Evolutionary conservation across 2,888 invertebrate species (phyloP).

Genomic region (Ophioninae sp.): DNA sequence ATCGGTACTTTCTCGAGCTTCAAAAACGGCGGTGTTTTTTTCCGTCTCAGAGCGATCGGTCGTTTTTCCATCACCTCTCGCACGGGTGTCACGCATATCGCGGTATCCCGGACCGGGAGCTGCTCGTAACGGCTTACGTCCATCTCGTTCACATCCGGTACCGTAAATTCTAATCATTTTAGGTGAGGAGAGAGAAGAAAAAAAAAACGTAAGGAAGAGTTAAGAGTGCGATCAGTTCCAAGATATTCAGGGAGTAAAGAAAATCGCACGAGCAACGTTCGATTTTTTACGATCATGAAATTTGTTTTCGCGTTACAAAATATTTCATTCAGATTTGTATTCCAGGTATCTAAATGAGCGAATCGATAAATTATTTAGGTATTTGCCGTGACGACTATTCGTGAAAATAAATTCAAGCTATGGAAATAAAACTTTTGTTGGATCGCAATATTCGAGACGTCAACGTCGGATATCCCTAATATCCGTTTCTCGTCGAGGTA

Average conservation of each 20-base stretch:
- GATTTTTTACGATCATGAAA: too few relatives aligned
- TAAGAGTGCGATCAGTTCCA: constrained; percentile 18
- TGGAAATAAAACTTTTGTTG: too few relatives aligned
- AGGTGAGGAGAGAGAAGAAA: not conserved
- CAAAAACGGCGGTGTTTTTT: constrained; percentile 67
- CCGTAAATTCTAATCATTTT: constrained; percentile 65
- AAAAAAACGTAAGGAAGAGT: constrained; percentile 41
- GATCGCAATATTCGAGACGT: too few relatives aligned
- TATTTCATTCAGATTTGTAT: too few relatives aligned
- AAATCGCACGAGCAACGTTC: too few relatives aligned
- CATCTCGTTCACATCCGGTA: constrained; percentile 64
- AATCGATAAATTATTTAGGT: too few relatives aligned
- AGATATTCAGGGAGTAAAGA: not conserved
- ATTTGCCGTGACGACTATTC: too few relatives aligned
- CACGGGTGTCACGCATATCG: constrained; percentile 65
- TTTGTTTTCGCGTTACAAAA: too few relatives aligned
- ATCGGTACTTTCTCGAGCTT: constrained; percentile 67
- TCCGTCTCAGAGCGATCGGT: constrained; percentile 63
- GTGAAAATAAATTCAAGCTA: too few relatives aligned
- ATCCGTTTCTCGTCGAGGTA: not conserved
- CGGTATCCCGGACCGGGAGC: constrained; percentile 6
- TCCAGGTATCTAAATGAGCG: too few relatives aligned
- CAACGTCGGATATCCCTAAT: too few relatives aligned
- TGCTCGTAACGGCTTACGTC: constrained; percentile 60
- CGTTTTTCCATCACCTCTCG: constrained; percentile 58